Conservation (phyloP, 2,113 vertebrate species). For the Trichechus manatus region DNA sequence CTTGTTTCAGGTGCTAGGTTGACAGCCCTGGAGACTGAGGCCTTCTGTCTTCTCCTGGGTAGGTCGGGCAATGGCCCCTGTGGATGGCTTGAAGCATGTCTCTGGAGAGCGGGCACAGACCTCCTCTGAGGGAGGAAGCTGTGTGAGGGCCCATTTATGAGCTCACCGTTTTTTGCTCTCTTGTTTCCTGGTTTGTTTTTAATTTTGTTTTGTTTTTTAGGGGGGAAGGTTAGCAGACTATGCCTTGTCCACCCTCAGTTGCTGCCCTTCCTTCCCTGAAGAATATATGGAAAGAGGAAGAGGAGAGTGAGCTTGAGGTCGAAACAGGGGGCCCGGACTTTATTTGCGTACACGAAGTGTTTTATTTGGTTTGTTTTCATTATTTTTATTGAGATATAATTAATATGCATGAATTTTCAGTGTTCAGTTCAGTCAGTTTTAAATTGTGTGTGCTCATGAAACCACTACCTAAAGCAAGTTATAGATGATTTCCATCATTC, state of each 20-base stretch:
- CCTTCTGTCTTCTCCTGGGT: constrained; percentile 69
- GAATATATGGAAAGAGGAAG: neutral
- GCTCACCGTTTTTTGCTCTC: neutral
- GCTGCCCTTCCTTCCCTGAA: neutral
- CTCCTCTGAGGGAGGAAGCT: neutral
- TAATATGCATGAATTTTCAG: neutral
- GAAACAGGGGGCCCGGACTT: neutral
- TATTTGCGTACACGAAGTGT: neutral
- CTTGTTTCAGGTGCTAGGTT: constrained; percentile 70
- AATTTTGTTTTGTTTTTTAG: neutral
- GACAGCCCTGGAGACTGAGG: constrained; percentile 8
- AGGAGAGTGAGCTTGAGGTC: neutral
- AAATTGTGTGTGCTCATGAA: neutral
- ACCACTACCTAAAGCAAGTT: neutral
- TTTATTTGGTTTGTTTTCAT: neutral
- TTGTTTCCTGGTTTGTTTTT: neutral
- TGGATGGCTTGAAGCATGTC: neutral
- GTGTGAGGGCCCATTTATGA: neutral
- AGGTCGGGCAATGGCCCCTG: rapidly evolving
- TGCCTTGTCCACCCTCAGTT: neutral
- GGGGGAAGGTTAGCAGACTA: neutral
- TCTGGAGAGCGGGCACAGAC: neutral
- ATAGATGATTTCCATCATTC: constrained; percentile 8
- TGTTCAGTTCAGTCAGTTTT: neutral
- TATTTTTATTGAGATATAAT: constrained; percentile 48